Evolutionary conservation across 2,888 invertebrate genomes (phyloP), one percentile per base, ranked within the genome.

Genomic region (Cotesia congregata): DNA sequence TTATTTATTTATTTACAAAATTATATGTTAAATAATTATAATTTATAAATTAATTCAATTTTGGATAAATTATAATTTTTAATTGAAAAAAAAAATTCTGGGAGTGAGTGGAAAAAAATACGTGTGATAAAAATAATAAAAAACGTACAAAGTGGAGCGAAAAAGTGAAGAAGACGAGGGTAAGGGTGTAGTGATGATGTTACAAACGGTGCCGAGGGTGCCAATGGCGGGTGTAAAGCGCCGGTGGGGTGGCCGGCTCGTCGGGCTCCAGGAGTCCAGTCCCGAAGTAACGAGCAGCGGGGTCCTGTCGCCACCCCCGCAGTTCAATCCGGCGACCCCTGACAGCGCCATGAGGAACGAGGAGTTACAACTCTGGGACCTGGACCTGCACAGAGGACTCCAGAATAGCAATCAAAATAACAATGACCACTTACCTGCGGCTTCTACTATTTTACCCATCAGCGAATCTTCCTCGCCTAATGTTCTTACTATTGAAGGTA

Each of bases 251-350:
- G 86, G 85, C 30, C 78, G 81, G 40, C 80, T 81, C 68, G 82
- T 79, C 64, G 80, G 83, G 59, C 84, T 88, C 60, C 88, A 89
- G 79, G 89, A 89, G 77, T 88, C 88, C 17, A 88, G 89, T 77
- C 85, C 88, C 62, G 89, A 89, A 77, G 89, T 89, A 7, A 88
- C 89, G 38, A 89, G 88, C 81, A 89, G 88, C 75, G 87, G 87
- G 2, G 88, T 86, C 0, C 78, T 88, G 59, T 95, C 95, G 72
- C 94, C 95, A 67, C 91, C 94, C 17, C 90, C 94, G 70, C 94
- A 94, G 80, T 91, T 94, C 89, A 92, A 93, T 84, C 94, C 95
- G 70, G 93, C 93, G 80, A 93, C 94, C 80, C 94, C 95, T 70
- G 91, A 95, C 81, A 93, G 93, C 81, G 94, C 95, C 82, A 93